These are phyloP conservation scores for Nephrotoma appendiculata DNA, from an alignment of 2,888 invertebrate genomes.

Conservation along the genomic window DNA sequence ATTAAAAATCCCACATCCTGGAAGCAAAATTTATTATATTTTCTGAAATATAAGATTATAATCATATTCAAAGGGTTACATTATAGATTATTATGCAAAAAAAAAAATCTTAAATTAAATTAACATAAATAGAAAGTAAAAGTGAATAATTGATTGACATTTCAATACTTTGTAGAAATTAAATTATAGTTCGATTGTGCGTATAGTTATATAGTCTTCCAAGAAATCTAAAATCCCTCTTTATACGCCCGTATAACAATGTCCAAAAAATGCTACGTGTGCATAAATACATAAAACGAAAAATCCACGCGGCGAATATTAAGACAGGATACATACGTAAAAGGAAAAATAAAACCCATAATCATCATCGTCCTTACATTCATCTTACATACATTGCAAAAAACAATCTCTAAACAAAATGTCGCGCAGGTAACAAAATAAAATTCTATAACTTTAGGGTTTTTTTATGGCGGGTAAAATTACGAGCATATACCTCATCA, in stretches of 20 bases:
- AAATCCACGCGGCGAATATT: neutral
- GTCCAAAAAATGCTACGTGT: neutral
- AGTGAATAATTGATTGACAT: neutral
- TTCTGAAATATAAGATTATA: neutral
- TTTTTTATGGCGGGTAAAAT: neutral
- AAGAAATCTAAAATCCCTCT: neutral
- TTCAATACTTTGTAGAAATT: neutral
- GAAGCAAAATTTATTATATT: neutral
- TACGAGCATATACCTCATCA: neutral
- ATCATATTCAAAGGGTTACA: neutral
- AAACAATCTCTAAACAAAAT: neutral
- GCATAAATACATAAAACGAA: neutral
- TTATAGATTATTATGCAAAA: neutral
- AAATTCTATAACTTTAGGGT: neutral
- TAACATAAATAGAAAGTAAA: neutral
- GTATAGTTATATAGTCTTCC: neutral
- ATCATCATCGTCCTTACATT: neutral
- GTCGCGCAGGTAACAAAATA: neutral
- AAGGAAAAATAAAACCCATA: neutral
- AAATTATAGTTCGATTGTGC: neutral
- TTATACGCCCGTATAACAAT: neutral
- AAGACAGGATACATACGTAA: neutral
- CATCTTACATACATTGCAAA: neutral
- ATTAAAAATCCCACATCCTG: neutral
- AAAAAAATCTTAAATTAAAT: neutral